Evolutionary conservation across 2,113 vertebrate species (phyloP), one percentile per base, ranked within the genome.

Genomic region (Podilymbus podiceps): DNA sequence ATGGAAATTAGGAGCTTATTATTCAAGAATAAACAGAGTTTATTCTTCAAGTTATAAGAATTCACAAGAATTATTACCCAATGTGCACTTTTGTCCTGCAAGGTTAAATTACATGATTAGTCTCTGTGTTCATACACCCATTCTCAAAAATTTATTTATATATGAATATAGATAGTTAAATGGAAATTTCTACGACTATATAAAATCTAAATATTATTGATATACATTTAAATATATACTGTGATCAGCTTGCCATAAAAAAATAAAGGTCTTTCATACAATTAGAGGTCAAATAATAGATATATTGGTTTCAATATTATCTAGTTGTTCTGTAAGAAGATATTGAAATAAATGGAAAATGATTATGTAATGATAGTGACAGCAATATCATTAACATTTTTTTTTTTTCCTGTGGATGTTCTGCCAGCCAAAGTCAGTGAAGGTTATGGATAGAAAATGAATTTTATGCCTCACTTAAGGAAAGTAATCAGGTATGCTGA

Each of bases 51-150:
- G 22, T 77, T 44, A n/a, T 15, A 47, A 59, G 24, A 75, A 71
- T 50, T 87, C 25, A n/a, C 6, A 71, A 42, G 27, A 59, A 47
- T 44, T 64, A 22, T 44, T 60, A 56, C 23, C 4, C 12, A 75
- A 20, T 35, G 12, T 8, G 1, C 1, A 38, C 1, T 67, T 72
- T 74, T 55, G 33, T 11, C 0, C 1, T 8, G 15, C 2, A 5
- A 85, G 30, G 4, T 44, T 59, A 44, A 66, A 31, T 16, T 30
- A 4, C 5, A 28, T 58, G 0, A 10, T 50, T 59, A 63, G 11
- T n/a, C 2, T 69, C n/a, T 42, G 2, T 71, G 21, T 85, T 85
- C 20, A 79, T 53, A 28, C 1, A 38, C 1, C 2, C 3, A 9
- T 59, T 9, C 2, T 67, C 52, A 78, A 85, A 72, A 9, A 55